Percentiles rank a stretch among this genome's conserved stretches.
These are phyloP conservation scores for Campodea augens DNA, from an alignment of 1,140 invertebrate species.

Conservation along the genomic window DNA sequence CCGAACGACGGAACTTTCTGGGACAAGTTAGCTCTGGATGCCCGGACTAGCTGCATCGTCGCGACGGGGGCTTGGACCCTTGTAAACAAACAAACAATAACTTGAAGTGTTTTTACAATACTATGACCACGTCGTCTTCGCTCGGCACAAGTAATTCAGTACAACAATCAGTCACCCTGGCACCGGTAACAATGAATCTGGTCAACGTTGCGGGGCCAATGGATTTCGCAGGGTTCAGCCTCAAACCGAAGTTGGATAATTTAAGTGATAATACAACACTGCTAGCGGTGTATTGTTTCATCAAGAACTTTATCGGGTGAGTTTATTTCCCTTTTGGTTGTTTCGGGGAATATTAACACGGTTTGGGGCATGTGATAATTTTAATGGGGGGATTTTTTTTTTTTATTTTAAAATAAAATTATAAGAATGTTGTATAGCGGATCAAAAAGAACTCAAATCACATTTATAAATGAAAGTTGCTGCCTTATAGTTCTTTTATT, in stretches of 20 bases:
- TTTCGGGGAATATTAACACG: too few relatives aligned
- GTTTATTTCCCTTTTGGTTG: too few relatives aligned
- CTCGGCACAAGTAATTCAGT: neutral
- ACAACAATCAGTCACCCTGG: neutral
- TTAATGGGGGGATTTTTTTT: too few relatives aligned
- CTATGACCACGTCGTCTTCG: neutral
- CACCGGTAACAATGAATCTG: neutral
- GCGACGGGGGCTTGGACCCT: neutral
- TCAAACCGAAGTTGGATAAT: neutral
- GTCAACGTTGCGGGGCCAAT: neutral
- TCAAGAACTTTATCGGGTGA: neutral
- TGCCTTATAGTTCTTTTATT: too few relatives aligned
- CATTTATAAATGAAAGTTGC: too few relatives aligned
- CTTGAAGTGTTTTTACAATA: neutral
- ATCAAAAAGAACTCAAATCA: too few relatives aligned
- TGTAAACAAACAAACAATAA: neutral
- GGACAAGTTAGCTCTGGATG: neutral
- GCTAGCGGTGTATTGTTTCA: neutral
- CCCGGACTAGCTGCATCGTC: too few relatives aligned
- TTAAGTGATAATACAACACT: neutral
- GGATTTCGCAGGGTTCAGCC: neutral
- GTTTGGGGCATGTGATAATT: too few relatives aligned
- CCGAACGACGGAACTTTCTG: neutral
- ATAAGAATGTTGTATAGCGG: too few relatives aligned
- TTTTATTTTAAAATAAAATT: too few relatives aligned